These are phyloP conservation scores for Gymnothorax reevesii DNA, from an alignment of 2,797 vertebrate genomes.

Conservation along the genomic window DNA sequence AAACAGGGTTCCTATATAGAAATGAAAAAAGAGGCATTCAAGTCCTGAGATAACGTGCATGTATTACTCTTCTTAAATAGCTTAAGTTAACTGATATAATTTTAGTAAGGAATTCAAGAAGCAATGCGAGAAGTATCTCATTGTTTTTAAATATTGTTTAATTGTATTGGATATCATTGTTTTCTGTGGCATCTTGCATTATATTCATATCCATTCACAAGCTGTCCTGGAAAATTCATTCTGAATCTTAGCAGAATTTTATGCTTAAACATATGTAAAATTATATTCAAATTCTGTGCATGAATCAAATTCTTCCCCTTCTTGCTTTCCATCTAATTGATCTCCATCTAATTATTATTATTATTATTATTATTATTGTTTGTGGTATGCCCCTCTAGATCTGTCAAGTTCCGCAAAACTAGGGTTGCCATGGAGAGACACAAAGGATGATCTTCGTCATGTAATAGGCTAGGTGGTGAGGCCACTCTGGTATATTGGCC, in stretches of 20 bases:
- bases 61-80: neutral
- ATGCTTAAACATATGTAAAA: neutral
- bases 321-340: too few species aligned
- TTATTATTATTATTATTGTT: too few species aligned
- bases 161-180: neutral
- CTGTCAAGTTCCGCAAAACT: too few species aligned
- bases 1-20: too few species aligned
- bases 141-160: neutral
- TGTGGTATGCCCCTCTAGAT: too few species aligned
- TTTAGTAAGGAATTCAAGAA: neutral
- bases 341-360: too few species aligned
- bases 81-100: neutral
- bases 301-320: too few species aligned
- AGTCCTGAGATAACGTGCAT: neutral
- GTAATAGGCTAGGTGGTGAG: too few species aligned
- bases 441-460: too few species aligned
- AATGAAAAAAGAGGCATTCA: too few species aligned
- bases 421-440: too few species aligned
- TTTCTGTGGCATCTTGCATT: neutral
- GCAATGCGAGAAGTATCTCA: neutral
- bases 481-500: too few species aligned
- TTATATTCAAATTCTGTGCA: neutral
- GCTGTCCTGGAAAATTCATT: neutral
- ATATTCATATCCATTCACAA: neutral
- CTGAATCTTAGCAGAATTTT: neutral